Base-by-base conservation (phyloP, 2,888 invertebrate species). In the Xestia sexstrigata region DNA sequence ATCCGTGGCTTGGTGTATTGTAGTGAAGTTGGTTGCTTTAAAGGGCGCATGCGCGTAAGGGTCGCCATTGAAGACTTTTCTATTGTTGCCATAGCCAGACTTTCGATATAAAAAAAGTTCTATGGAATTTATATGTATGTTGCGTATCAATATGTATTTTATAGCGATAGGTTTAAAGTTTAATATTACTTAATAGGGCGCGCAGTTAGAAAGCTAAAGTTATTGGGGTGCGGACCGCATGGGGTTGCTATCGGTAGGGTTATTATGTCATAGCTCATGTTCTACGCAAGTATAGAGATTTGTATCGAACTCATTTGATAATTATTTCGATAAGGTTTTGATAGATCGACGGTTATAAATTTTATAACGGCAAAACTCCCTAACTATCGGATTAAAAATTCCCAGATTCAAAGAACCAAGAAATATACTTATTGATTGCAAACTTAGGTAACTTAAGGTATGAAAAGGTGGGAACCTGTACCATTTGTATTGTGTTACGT, bases 1-100 rank as follows among this genome's bases (percentile, higher is more conserved):
- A 91, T 88, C 89, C 93, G 89, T 92, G 91, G 96, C 95, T 94
- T 95, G 95, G 95, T 93, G 87, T 90, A 91, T 92, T 89, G 89
- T 87, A 89, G 89, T 95, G 96, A 96, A 95, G 95, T 96, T 94
- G 82, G 91, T 79, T 76, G 85, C 85, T 72, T 75, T 71, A 74
- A 35, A 83, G 79, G 74, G 89, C 96, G 96, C 96, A 96, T 95
- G 96, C 96, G 96, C 89, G 85, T 83, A 92, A 90, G 95, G 96
- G 95, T 94, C 92, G 91, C 91, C 89, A 91, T 87, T 88, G 95
- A 93, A 91, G 92, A 92, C 86, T 91, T 91, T 89, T 89, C 93
- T 92, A 93, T 95, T 95, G 94, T 96, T 95, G 95, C 94, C 94
- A 94, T 93, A 87, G 79, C 91, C 91, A 93, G 94, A 92, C 90